Evolutionary conservation across 2,113 vertebrate genomes (phyloP).

Genomic region (Hippocampus comes): DNA sequence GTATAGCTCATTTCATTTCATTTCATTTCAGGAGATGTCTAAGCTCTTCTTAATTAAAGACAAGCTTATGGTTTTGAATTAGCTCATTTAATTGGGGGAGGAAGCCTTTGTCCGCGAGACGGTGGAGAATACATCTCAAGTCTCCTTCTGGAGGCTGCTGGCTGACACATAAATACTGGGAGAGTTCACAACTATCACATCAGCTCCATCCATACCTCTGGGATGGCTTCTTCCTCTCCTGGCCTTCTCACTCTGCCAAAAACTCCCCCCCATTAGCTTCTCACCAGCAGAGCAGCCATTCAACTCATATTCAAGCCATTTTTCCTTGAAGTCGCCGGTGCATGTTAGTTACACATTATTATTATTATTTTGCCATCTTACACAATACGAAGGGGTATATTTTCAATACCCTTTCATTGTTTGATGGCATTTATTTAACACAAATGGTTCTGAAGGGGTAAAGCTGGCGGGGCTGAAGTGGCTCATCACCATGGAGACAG

Average conservation of each 20-base stretch:
- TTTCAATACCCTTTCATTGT: constrained; percentile 34
- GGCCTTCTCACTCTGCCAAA: constrained; percentile 58
- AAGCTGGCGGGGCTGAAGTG: constrained; percentile 58
- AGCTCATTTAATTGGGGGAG: constrained; percentile 73
- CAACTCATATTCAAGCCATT: constrained; percentile 51
- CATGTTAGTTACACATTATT: constrained; percentile 47
- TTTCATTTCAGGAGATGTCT: constrained; percentile 74
- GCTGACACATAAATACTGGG: constrained; percentile 66
- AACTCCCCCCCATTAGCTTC: constrained; percentile 55
- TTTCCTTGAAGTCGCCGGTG: constrained; percentile 42
- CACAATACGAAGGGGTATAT: constrained; percentile 54
- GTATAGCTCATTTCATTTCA: constrained; percentile 72
- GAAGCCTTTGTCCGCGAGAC: constrained; percentile 58
- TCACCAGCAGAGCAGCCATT: constrained; percentile 56
- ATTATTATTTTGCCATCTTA: constrained; percentile 37
- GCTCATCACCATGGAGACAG: constrained; percentile 73
- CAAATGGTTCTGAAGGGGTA: constrained; percentile 49
- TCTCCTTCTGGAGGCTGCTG: constrained; percentile 66
- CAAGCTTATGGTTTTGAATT: constrained; percentile 77
- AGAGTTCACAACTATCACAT: constrained; percentile 73
- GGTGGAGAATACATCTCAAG: constrained; percentile 65
- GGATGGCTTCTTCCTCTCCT: constrained; percentile 55
- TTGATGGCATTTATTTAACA: constrained; percentile 37
- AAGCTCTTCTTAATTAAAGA: constrained; percentile 76
- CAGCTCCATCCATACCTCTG: constrained; percentile 66